Evolutionary conservation across 2,888 invertebrate species (phyloP).

Genomic region (Apodemia duryi): DNA sequence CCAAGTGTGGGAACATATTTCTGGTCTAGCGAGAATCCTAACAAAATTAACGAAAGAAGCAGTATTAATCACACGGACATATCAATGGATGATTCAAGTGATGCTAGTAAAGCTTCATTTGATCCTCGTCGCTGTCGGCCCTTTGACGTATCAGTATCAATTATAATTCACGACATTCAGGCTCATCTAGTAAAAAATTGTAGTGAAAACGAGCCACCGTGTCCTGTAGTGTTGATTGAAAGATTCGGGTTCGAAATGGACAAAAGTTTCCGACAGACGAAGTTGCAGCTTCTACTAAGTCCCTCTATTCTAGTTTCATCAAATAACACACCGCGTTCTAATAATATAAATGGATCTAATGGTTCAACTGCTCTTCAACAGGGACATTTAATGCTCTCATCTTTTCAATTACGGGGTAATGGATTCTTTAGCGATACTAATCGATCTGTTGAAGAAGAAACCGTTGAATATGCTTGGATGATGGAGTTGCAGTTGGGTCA

Average conservation of each 20-base stretch:
- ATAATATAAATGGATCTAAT: conserved; percentile 46
- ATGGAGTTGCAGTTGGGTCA: conserved; percentile 97
- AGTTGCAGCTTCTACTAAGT: conserved; percentile 92
- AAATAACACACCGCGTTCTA: conserved; percentile 85
- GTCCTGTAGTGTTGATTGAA: conserved; percentile 93
- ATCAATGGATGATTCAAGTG: conserved; percentile 82
- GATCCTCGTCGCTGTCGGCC: conserved; percentile 94
- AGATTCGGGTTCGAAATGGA: conserved; percentile 98
- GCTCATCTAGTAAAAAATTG: conserved; percentile 96
- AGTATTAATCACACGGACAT: conserved; percentile 73
- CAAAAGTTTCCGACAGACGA: conserved; percentile 94
- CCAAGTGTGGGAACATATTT: conserved; percentile 64
- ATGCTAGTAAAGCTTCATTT: conserved; percentile 82
- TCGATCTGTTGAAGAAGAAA: conserved; percentile 93
- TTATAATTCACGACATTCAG: conserved; percentile 97
- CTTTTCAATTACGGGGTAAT: conserved; percentile 94
- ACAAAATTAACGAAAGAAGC: conserved; percentile 60
- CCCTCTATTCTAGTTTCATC: conserved; percentile 91
- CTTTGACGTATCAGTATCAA: conserved; percentile 93
- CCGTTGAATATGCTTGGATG: conserved; percentile 98
- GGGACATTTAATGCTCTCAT: conserved; percentile 91
- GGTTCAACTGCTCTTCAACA: conserved; percentile 82
- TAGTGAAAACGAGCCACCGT: conserved; percentile 92
- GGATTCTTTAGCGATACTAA: conserved; percentile 98
- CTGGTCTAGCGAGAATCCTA: conserved; percentile 60